Conservation (phyloP, 92 coral and sea anemone species). For the Zoanthus solanderi region DNA sequence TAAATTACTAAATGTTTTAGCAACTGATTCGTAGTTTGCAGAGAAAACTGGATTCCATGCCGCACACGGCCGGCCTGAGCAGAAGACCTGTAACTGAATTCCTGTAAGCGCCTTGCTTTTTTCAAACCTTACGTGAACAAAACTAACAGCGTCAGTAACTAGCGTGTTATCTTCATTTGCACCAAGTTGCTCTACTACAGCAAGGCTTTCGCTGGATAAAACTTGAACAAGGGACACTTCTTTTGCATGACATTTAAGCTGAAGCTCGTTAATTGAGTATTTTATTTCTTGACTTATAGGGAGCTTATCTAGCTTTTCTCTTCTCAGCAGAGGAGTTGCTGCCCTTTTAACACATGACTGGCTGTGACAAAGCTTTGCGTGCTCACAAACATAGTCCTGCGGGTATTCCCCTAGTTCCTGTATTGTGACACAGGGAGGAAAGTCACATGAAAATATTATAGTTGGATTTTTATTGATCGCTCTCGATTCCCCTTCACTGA, state of each 20-base stretch:
- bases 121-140: conserved; percentile 96
- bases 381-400: conserved; percentile 81
- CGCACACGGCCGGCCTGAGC: conserved; percentile 92
- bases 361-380: conserved; percentile 71
- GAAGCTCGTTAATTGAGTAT: conserved; percentile 65
- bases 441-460: conserved; percentile 71
- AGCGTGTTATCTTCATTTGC: conserved; percentile 63
- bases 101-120: conserved; percentile 70
- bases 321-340: conserved; percentile 63
- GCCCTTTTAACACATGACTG: conserved; percentile 62
- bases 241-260: conserved; percentile 59
- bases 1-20: conserved; percentile 47
- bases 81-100: conserved; percentile 81
- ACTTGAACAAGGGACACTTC: conserved; percentile 84
- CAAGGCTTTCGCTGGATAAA: conserved; percentile 81
- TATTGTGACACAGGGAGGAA: conserved; percentile 81
- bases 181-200: conserved; percentile 82
- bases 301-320: conserved; percentile 57
- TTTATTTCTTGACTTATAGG: conserved; percentile 66
- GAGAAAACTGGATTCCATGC: conserved; percentile 88
- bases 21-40: conserved; percentile 33
- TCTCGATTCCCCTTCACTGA: conserved; percentile 30
- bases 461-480: neutral
- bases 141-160: conserved; percentile 64
- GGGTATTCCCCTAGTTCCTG: conserved; percentile 71